These are phyloP conservation scores for Marcusenius ussheri DNA, from an alignment of 2,113 vertebrate genomes.

Conservation along the genomic window DNA sequence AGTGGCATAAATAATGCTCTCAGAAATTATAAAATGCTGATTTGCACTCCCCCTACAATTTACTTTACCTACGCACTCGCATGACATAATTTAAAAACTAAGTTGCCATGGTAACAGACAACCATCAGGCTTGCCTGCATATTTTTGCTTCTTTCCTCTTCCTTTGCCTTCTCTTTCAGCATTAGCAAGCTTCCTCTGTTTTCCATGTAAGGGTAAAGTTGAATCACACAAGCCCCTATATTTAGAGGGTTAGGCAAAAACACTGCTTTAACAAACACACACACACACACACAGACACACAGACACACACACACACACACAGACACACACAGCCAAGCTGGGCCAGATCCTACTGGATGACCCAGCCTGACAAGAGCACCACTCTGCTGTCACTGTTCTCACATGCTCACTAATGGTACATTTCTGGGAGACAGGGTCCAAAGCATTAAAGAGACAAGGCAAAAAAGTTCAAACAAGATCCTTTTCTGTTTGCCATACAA, in stretches of 20 bases:
- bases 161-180: not conserved
- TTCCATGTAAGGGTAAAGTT: not conserved
- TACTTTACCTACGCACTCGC: conserved; percentile 40
- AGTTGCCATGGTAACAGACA: conserved; percentile 52
- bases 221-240: not conserved
- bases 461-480: not conserved
- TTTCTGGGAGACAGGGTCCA: not conserved
- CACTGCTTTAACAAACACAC: not conserved
- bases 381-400: not conserved
- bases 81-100: conserved; percentile 14
- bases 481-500: conserved; percentile 22
- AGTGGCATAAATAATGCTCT: conserved; percentile 50
- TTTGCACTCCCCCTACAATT: conserved; percentile 16
- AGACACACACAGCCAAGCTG: not conserved
- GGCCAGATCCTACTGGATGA: not conserved
- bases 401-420: not conserved
- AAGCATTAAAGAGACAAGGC: not conserved
- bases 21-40: conserved; percentile 26
- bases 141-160: conserved; percentile 3
- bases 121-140: conserved; percentile 23
- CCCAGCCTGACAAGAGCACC: not conserved
- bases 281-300: not conserved
- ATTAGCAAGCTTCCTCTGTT: not conserved
- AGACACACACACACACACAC: not conserved
- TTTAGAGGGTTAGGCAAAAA: not conserved